Conservation (phyloP, 2,888 invertebrate species). For the Leucophenga maculata region DNA sequence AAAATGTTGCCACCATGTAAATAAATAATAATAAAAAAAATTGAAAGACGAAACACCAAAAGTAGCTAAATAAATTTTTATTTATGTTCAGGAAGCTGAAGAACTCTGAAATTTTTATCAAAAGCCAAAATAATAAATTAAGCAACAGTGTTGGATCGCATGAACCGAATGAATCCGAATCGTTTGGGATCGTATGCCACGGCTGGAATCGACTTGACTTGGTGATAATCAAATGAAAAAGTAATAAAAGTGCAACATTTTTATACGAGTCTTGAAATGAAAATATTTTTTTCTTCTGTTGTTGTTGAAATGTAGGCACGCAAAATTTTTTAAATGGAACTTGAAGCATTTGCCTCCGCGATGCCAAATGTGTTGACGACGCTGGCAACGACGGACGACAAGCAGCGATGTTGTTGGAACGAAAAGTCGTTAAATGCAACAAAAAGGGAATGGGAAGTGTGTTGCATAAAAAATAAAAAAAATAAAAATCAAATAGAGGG, state of each 20-base stretch:
- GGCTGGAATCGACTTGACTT: conserved; percentile 25
- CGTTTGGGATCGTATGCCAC: not conserved
- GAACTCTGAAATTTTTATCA: not conserved
- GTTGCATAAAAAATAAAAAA: not conserved
- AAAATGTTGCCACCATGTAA: conserved; percentile 23
- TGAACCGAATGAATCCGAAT: conserved; percentile 40
- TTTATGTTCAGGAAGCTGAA: conserved; percentile 44
- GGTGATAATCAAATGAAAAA: conserved; percentile 65
- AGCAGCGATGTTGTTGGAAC: not conserved
- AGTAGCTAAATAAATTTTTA: conserved; percentile 53
- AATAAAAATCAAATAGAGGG: not conserved
- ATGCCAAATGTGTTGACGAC: not conserved
- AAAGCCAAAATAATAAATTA: conserved; percentile 66
- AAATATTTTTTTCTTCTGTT: conserved; percentile 12
- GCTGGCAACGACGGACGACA: not conserved
- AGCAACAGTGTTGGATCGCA: conserved; percentile 45
- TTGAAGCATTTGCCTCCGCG: conserved; percentile 7
- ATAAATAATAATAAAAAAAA: conserved; percentile 35
- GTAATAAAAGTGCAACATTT: conserved; percentile 57
- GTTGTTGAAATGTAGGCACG: conserved; percentile 26
- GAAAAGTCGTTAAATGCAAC: conserved; percentile 16
- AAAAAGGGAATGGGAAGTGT: not conserved
- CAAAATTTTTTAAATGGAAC: conserved; percentile 11
- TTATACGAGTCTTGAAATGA: conserved; percentile 30
- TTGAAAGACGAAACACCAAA: conserved; percentile 54